Conservation (phyloP, 2,797 vertebrate species). For the Myioborus melanocephalus region DNA sequence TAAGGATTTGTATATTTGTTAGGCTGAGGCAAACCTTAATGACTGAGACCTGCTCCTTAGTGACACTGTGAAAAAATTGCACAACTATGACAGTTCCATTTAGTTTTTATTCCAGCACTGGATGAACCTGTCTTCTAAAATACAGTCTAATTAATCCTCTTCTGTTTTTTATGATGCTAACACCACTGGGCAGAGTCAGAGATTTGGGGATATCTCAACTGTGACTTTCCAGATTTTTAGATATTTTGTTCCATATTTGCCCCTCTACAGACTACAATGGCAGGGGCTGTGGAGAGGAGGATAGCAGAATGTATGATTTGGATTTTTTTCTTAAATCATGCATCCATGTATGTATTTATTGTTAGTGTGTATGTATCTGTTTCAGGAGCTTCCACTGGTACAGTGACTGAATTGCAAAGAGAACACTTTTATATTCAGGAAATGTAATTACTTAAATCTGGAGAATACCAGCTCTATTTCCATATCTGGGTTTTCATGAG, state of each 20-base stretch:
- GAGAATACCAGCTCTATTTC: not conserved
- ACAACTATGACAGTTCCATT: not conserved
- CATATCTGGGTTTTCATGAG: not conserved
- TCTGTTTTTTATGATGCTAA: not conserved
- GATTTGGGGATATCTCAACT: not conserved
- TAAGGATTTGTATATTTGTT: not conserved
- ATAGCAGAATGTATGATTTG: not conserved
- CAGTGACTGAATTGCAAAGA: not conserved
- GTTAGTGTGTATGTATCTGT: not conserved
- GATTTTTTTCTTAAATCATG: not conserved
- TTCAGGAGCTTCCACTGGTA: not conserved
- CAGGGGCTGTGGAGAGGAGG: not conserved
- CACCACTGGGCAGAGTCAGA: not conserved
- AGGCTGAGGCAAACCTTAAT: not conserved
- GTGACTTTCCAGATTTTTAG: not conserved
- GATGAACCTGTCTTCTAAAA: not conserved
- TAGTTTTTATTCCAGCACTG: not conserved
- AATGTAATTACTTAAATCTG: not conserved
- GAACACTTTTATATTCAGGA: not conserved
- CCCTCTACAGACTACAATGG: not conserved
- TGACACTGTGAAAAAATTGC: not conserved
- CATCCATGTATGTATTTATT: not conserved
- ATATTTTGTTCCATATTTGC: not conserved
- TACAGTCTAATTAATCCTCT: not conserved
- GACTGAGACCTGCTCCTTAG: not conserved